These are phyloP conservation scores for Protobothrops mucrosquamatus DNA, from an alignment of 2,113 vertebrate species.

Conservation along the genomic window DNA sequence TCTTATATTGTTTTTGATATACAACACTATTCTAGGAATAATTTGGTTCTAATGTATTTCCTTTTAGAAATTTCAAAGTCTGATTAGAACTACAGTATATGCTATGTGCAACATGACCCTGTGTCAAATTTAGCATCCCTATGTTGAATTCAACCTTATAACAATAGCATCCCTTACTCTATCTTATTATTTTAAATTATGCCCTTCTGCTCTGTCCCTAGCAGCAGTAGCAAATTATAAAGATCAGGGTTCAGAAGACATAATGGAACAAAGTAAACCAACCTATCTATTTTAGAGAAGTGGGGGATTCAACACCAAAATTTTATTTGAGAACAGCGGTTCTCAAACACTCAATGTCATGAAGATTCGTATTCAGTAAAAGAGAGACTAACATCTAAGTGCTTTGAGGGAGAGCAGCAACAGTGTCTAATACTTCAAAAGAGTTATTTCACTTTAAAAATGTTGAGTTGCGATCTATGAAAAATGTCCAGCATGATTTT, in stretches of 20 bases:
- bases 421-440: neutral
- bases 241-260: neutral
- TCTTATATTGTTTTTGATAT: neutral
- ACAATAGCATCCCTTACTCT: neutral
- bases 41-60: neutral
- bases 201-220: neutral
- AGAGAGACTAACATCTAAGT: neutral
- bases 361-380: neutral
- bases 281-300: neutral
- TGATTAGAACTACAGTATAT: constrained; percentile 32
- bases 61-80: neutral
- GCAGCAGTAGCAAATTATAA: neutral
- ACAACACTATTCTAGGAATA: constrained; percentile 23
- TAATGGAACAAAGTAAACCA: neutral
- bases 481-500: neutral
- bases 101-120: neutral
- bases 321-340: neutral
- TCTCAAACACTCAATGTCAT: neutral
- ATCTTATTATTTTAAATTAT: neutral
- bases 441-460: neutral
- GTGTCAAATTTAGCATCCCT: neutral
- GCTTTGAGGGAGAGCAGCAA: neutral
- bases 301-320: neutral
- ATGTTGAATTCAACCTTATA: neutral
- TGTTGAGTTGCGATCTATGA: neutral